phyloP scores from a whole-genome alignment of 2,888 invertebrate species.

The Polia nebulosa region DNA sequence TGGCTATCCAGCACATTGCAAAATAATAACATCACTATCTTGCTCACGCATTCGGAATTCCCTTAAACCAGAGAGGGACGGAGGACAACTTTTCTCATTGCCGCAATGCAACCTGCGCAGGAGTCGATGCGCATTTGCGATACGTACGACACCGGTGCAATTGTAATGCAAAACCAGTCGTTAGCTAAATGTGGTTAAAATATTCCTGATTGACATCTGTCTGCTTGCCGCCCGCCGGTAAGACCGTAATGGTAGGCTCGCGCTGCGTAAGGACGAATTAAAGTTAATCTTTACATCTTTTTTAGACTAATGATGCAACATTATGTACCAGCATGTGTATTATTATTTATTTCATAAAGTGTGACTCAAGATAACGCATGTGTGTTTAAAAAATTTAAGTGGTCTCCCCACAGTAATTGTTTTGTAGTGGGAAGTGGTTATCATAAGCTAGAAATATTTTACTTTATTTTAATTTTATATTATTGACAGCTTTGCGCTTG shows the following conservation, averaged over 20 bases:
- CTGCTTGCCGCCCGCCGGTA: slow-evolving; percentile 51
- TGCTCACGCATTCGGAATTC: slow-evolving; percentile 46
- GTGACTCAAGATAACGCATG: slow-evolving; percentile 10
- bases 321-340: slow-evolving; percentile 21
- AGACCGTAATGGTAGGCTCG: slow-evolving; percentile 52
- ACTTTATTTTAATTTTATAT: too few species aligned
- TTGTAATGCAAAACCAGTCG: slow-evolving; percentile 71
- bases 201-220: slow-evolving; percentile 75
- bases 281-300: slow-evolving; percentile 66
- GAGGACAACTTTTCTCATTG: slow-evolving; percentile 63
- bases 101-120: slow-evolving; percentile 70
- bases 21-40: slow-evolving; percentile 68
- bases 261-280: slow-evolving; percentile 52
- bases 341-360: slow-evolving; percentile 42
- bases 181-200: slow-evolving; percentile 72
- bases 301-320: slow-evolving; percentile 54
- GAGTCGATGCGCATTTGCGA: slow-evolving; percentile 71
- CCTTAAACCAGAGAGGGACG: slow-evolving; percentile 34
- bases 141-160: slow-evolving; percentile 68
- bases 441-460: neutral
- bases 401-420: neutral
- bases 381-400: slow-evolving; percentile 26
- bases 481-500: too few species aligned
- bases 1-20: slow-evolving; percentile 71
- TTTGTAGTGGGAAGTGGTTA: neutral